Conservation (phyloP, 2,888 invertebrate species). For the Caenorhabditis uteleia region DNA sequence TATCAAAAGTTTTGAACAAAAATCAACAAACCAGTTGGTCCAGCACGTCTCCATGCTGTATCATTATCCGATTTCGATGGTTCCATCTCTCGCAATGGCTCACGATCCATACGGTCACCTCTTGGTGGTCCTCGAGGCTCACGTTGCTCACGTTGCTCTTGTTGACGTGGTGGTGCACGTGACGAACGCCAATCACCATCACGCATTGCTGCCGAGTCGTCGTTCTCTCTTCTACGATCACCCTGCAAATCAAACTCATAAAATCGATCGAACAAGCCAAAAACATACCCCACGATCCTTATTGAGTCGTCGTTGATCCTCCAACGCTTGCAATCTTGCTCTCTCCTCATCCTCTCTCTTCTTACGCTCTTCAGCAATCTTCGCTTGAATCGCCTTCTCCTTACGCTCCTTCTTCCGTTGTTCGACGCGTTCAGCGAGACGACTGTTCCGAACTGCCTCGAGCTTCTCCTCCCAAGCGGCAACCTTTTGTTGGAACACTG, state of each 20-base stretch:
- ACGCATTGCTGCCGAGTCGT: constrained; percentile 44
- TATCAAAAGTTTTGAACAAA: neutral
- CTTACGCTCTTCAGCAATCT: constrained; percentile 44
- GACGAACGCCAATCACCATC: constrained; percentile 45
- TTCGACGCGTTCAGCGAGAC: constrained; percentile 50
- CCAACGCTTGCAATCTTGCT: constrained; percentile 36
- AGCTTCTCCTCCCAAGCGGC: constrained; percentile 46
- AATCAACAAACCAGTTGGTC: neutral
- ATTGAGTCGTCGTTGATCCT: constrained; percentile 40
- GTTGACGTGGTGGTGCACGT: constrained; percentile 13
- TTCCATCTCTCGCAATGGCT: constrained; percentile 22
- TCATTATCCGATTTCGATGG: constrained; percentile 19
- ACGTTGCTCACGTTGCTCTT: constrained; percentile 6
- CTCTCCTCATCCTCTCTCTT: constrained; percentile 53
- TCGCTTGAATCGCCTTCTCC: constrained; percentile 36
- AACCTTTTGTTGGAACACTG: constrained; percentile 52
- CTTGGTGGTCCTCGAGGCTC: constrained; percentile 12
- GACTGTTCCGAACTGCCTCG: constrained; percentile 44
- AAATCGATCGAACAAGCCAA: no score
- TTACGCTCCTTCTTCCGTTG: constrained; percentile 45
- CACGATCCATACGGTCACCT: constrained; percentile 11
- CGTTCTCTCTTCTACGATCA: constrained; percentile 19
- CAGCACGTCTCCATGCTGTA: constrained; percentile 18
- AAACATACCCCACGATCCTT: constrained; percentile 20
- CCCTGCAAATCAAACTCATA: neutral